Base-by-base conservation (phyloP, 1,140 invertebrate genomes). In the Gonioctena quinquepunctata region DNA sequence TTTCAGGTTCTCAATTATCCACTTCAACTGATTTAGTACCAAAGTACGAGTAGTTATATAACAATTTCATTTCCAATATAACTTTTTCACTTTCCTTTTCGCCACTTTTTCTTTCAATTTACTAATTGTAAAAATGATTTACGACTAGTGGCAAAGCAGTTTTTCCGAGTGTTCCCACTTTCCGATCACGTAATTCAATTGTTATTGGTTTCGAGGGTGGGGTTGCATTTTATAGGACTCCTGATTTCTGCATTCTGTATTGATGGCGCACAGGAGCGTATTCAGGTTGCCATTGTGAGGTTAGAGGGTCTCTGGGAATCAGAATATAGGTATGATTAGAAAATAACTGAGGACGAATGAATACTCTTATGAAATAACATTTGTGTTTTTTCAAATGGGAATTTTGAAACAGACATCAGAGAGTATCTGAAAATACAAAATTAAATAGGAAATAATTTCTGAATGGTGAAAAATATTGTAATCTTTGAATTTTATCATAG, bases 61-160 rank as follows among this genome's bases (percentile, higher is more conserved):
- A 54, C 48, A 52, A 26, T 48, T 63, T 13, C 33, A 13, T 33
- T 63, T 63, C 27, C 61, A 63, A 42, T 63, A 33, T 48, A 63
- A 60, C 57, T 49, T 63, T 63, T 63, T 63, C 33, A 63, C 61
- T 63, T 63, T 63, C 23, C 26, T 60, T 60, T 18, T 18, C 6
- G 19, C 27, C 27, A 33, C n/a, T 48, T 50, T 50, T 69, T 59
- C 52, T 65, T 65, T 68, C 61, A 64, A 63, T 68, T 68, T 61
- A 65, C 70, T 72, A 68, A 72, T 72, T 72, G 70, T 72, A 63
- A 72, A 72, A 72, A 72, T 68, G 70, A 72, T 72, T 68, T 72
- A 72, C 62, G 62, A 52, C 49, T 18, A 11, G 21, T 22, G 62
- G 28, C 49, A 65, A 52, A 18, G 18, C 62, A n/a, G 42, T 65